Evolutionary conservation across 2,113 vertebrate genomes (phyloP).

Genomic region (Sciurus niger): DNA sequence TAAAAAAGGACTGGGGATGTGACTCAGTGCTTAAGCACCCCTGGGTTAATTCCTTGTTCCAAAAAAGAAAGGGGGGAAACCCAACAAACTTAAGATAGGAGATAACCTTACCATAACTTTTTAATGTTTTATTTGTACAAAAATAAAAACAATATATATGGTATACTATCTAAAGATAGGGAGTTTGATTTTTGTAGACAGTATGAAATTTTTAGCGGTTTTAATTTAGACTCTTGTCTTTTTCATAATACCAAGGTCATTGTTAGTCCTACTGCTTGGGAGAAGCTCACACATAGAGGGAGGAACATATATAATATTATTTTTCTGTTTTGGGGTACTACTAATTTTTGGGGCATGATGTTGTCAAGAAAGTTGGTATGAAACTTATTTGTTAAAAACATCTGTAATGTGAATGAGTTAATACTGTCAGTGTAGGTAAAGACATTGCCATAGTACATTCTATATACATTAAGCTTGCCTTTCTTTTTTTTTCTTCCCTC

Average conservation of each 20-base stretch:
- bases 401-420: not conserved
- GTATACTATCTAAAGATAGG: not conserved
- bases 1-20: too few species aligned
- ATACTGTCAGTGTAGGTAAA: not conserved
- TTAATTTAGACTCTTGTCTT: not conserved
- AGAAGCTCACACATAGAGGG: not conserved
- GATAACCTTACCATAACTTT: not conserved
- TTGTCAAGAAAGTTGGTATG: not conserved
- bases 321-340: not conserved
- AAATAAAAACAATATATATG: not conserved
- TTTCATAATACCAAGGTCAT: constrained; percentile 7
- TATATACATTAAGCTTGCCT: constrained; percentile 48
- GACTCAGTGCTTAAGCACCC: too few species aligned
- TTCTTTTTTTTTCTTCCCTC: not conserved
- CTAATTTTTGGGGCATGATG: not conserved
- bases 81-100: not conserved
- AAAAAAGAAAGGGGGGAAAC: too few species aligned
- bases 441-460: not conserved
- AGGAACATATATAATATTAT: not conserved
- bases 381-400: constrained; percentile 14
- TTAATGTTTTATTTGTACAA: not conserved
- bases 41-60: too few species aligned
- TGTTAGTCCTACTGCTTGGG: not conserved
- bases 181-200: not conserved
- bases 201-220: not conserved